Evolutionary conservation across 2,888 invertebrate species (phyloP), one percentile per base, ranked within the genome.

Genomic region (Tiliacea aurago): DNA sequence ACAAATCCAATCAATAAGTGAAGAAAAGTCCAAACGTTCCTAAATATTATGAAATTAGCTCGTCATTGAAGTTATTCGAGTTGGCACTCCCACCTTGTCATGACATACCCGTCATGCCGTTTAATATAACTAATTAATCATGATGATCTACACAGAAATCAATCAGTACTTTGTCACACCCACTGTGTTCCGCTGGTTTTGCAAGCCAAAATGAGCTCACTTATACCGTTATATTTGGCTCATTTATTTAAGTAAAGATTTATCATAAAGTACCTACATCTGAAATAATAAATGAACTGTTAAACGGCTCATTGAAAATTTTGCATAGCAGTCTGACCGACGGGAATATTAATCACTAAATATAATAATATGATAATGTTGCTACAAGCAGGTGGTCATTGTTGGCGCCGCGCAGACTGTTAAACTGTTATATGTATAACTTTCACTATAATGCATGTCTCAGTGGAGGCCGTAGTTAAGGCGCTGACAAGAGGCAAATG

Each of bases 51-150:
- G n/a, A 64, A 47, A 43, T 51, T 55, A 11, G 51, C 53, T 13
- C 43, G 37, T 76, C 43, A 55, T 66, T 37, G 18, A 37, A 28
- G 15, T 49, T n/a, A n/a, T 28, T 61, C 20, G 15, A 64, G 11
- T 81, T 81, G 83, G 83, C 83, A 70, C 83, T 28, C 61, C 47
- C 59, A 45, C 9, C 66, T 64, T 41, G 59, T 61, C 53, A 15
- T 20, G 47, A 53, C 53, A 78, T 65, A 51, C 53, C 33, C 43
- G 51, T 53, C 76, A 28, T 65, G 47, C 49, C 58, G 51, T 28
- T 55, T 33, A 20, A 37, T 67, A 65, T 58, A 51, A 71, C 53
- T 58, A 23, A 43, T 73, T 37, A 70, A 78, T 59, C 33, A 56
- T 68, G 11, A 55, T 77, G 47, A 67, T 62, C 45, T 20, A 67